These are phyloP conservation scores for Apis cerana DNA, from an alignment of 1,140 invertebrate species.

Conservation along the genomic window DNA sequence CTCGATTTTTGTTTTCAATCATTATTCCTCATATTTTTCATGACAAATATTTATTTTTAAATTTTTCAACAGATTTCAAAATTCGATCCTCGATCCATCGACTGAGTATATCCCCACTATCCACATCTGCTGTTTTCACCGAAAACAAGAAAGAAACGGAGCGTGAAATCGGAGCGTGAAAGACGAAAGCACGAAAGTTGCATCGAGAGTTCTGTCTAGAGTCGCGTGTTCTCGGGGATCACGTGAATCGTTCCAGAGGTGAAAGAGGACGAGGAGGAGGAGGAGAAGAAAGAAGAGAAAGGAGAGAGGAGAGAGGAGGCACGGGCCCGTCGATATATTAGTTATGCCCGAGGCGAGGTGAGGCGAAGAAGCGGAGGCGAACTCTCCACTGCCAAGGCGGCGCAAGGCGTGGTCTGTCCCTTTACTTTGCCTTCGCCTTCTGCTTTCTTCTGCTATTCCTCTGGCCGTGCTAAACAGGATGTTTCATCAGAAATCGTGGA, in stretches of 20 bases:
- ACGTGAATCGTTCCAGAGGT: conserved; percentile 40
- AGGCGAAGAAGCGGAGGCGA: conserved; percentile 62
- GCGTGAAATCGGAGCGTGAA: not conserved
- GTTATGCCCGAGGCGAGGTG: conserved; percentile 58
- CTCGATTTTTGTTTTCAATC: no score
- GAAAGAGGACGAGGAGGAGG: conserved; percentile 22
- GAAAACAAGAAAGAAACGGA: not conserved
- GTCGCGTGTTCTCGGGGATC: conserved; percentile 31
- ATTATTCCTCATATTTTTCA: no score
- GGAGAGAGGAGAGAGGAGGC: not conserved
- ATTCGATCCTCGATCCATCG: no score
- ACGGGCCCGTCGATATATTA: conserved; percentile 60
- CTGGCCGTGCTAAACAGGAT: conserved; percentile 30
- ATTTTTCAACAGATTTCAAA: no score
- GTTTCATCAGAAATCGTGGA: not conserved
- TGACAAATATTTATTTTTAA: no score
- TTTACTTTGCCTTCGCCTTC: conserved; percentile 62
- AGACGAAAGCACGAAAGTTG: not conserved
- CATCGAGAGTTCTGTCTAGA: not conserved
- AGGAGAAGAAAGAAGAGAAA: not conserved
- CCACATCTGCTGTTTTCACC: not conserved
- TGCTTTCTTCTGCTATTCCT: conserved; percentile 25
- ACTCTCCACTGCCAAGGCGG: conserved; percentile 63
- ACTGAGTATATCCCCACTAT: no score
- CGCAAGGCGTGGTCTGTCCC: conserved; percentile 65